Base-by-base conservation (phyloP, 1,140 invertebrate species). In the Drosophila lowei region DNA sequence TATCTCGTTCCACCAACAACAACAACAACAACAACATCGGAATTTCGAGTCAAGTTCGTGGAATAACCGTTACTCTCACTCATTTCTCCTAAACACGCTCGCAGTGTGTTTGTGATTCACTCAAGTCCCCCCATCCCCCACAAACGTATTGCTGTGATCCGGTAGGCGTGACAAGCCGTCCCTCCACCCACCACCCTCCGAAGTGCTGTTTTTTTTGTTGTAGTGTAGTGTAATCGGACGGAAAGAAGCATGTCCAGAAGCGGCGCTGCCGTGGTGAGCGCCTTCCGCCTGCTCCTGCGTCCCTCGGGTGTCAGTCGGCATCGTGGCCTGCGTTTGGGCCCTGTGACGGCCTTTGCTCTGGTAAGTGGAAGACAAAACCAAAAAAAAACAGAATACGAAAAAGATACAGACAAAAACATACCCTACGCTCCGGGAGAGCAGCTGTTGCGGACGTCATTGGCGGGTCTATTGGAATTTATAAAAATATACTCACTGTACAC, bases 251-350 rank as follows among this genome's bases (percentile, higher is more conserved):
- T 86, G 81, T 81, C 83, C 65, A 81, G 80, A 72, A 72, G 66
- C 72, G 81, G 76, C 66, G 67, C 68, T 54, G 53, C 78, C 62
- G 71, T 83, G 50, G 64, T 85, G n/a, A 85, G 76, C 64, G 80
- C 66, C 73, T 62, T 89, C 41, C 76, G 80, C 52, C 68, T 86
- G 62, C 60, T 91, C 54, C 63, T 91, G 46, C 70, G 78, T 15
- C 80, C 72, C 13, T 62, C 79, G 46, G 57, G 67, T 60, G 41
- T 64, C 25, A 60, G 62, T 38, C 59, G 73, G 18, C 60, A 50
- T 16, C 56, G 72, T 44, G 77, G 77, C 52, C 49, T 80, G 48
- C 84, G 85, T 18, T 42, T 89, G 50, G 64, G 63, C 52, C 86
- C 85, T 47, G 70, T 71, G 15, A 75, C 77, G 50, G 72, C 83